Percentiles rank a stretch among this genome's conserved stretches.
phyloP scores from a whole-genome alignment of 2,888 invertebrate species.

The Unio pictorum region DNA sequence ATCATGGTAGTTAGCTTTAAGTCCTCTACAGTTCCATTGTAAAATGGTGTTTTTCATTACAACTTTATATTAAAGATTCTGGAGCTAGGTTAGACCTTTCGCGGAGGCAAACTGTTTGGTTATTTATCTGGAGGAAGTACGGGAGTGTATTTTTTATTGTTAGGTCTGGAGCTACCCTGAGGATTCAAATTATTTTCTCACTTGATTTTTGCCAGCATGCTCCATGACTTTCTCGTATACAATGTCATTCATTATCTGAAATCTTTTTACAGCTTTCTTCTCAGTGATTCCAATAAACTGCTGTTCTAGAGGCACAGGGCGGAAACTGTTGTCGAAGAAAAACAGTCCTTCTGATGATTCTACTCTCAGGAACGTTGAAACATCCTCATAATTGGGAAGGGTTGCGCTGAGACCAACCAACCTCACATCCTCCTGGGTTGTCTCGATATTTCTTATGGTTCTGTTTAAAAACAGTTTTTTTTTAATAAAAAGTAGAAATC shows the following conservation, averaged over 20 bases:
- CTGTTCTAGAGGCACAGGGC: constrained; percentile 96
- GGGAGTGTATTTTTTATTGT: no score
- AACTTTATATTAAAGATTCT: no score
- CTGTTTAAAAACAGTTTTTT: constrained; percentile 44
- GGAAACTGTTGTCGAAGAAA: constrained; percentile 93
- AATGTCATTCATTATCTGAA: constrained; percentile 98
- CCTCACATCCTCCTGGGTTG: constrained; percentile 95
- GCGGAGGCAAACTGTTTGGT: no score
- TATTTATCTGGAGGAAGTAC: no score
- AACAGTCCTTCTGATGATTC: constrained; percentile 91
- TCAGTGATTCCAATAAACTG: constrained; percentile 99
- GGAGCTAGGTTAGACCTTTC: no score
- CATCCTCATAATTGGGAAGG: constrained; percentile 97
- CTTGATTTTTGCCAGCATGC: constrained; percentile 97
- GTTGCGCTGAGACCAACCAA: constrained; percentile 97
- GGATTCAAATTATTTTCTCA: constrained; percentile 30
- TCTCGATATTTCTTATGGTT: constrained; percentile 79
- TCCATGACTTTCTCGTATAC: constrained; percentile 99
- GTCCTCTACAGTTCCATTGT: no score
- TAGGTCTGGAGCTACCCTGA: no score
- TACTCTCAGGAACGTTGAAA: constrained; percentile 94
- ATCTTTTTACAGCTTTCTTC: constrained; percentile 97
- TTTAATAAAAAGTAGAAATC: not conserved
- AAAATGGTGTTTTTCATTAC: no score
- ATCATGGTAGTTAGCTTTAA: no score